These are phyloP conservation scores for Sarcophilus harrisii DNA, from an alignment of 2,797 vertebrate species.

Conservation along the genomic window DNA sequence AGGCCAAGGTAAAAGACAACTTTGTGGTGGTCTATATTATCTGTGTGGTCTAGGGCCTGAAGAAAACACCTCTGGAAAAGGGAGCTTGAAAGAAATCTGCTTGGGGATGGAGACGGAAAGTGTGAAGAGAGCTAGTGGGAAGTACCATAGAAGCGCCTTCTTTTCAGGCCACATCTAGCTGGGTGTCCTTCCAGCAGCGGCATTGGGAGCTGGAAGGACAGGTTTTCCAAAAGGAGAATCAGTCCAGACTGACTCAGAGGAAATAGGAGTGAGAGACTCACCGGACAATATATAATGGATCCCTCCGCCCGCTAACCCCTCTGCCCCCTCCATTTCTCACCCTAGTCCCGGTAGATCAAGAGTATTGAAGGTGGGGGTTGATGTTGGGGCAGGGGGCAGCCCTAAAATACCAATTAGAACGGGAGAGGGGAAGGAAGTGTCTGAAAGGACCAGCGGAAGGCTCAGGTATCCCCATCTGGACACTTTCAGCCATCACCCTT, in stretches of 20 bases:
- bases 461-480: neutral
- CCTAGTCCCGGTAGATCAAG: neutral
- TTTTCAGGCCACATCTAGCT: neutral
- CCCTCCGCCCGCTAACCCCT: neutral
- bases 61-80: neutral
- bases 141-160: neutral
- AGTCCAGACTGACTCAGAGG: neutral
- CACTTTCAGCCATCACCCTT: neutral
- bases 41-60: neutral
- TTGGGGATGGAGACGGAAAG: neutral
- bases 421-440: neutral
- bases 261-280: neutral
- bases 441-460: slow-evolving; percentile 29
- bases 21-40: neutral
- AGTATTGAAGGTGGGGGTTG: slow-evolving; percentile 18
- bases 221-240: neutral
- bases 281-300: neutral
- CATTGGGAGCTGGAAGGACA: neutral
- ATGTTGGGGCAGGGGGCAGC: slow-evolving; percentile 17
- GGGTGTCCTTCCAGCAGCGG: neutral
- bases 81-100: neutral
- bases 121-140: neutral
- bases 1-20: neutral
- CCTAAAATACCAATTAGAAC: slow-evolving; percentile 4
- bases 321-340: neutral